These are phyloP conservation scores for Aphrocallistes beatrix DNA, from an alignment of 37 sponge, comb jelly and placozoan species.

Conservation along the genomic window DNA sequence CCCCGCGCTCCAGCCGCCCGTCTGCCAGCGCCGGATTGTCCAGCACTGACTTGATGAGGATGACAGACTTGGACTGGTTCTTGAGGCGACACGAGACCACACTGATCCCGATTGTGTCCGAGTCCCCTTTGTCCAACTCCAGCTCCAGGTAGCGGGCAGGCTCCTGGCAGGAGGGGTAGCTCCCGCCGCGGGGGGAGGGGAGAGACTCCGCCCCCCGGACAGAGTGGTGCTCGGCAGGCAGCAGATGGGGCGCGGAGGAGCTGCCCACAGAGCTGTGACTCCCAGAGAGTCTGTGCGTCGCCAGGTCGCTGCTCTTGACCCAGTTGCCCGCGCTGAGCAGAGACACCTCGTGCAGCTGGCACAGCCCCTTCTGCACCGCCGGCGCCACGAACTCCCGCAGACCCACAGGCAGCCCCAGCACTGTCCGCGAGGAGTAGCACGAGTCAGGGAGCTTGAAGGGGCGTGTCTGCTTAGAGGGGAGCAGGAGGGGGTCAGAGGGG, in stretches of 20 bases:
- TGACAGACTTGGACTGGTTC: not conserved
- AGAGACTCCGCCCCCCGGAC: too few species aligned
- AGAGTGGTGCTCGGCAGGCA: not conserved
- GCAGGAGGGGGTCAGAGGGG: constrained; percentile 32
- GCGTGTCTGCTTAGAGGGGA: constrained; percentile 26
- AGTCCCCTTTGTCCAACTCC: not conserved
- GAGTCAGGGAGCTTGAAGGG: constrained; percentile 41
- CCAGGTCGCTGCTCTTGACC: constrained; percentile 9
- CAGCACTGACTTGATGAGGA: not conserved
- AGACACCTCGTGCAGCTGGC: not conserved
- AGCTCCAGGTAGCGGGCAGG: not conserved
- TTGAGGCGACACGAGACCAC: not conserved
- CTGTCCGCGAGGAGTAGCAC: constrained; percentile 47
- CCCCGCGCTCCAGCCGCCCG: constrained; percentile 58
- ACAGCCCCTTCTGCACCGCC: not conserved
- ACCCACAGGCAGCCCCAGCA: constrained; percentile 42
- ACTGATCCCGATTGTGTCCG: not conserved
- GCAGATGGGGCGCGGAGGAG: not conserved
- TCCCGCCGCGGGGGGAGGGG: not conserved
- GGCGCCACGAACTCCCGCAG: constrained; percentile 21
- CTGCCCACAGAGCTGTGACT: not conserved
- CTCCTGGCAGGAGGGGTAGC: not conserved
- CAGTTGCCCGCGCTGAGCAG: not conserved
- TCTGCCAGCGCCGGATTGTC: constrained; percentile 27
- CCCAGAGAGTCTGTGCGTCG: not conserved